Base-by-base conservation (phyloP, 2,888 invertebrate genomes). In the Protonemura montana region DNA sequence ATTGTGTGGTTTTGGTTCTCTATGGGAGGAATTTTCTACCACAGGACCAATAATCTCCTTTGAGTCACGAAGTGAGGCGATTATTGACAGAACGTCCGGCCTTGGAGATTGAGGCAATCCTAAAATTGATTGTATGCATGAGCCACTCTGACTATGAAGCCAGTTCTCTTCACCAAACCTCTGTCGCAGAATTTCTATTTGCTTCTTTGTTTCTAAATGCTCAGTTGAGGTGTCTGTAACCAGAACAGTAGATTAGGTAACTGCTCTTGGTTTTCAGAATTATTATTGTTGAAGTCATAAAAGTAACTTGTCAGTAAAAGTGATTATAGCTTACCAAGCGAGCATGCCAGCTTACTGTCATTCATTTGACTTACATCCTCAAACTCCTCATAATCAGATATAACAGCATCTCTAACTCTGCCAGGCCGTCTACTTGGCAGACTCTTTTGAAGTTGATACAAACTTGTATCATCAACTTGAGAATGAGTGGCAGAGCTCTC, bases 141-240 rank as follows among this genome's bases (percentile, higher is more conserved):
- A 92, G 0, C 93, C 93, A 85, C 92, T 92, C 84, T 93, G 91
- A 84, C 91, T 92, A 87, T 93, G 93, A 41, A 95, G 89, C 95
- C 95, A 95, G 85, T 93, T 92, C 76, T 91, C 90, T 88, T 93
- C 93, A 16, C 95, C 95, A 89, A 93, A 94, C 88, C 93, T 92
- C 87, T 93, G 90, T 21, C 94, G 91, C 26, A 95, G 89, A 28
- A 91, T 92, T 88, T 94, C 92, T 87, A 95, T 93, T 90, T 94
- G 92, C 88, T 92, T 92, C 88, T 94, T 94, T 0, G 93, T 93
- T 89, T 93, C 93, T 87, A 94, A 90, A 89, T 94, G 93, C 85
- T 93, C 93, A 30, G 90, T 89, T 27, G 91, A 90, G 30, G 89
- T 89, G 87, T 91, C 91, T 90, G 85, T 77, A 87, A 85, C 85